A percentile compares a stretch with the other conserved stretches of the same genome.
Conservation (phyloP, 2,888 invertebrate genomes). For the Taphrorychus bicolor region DNA sequence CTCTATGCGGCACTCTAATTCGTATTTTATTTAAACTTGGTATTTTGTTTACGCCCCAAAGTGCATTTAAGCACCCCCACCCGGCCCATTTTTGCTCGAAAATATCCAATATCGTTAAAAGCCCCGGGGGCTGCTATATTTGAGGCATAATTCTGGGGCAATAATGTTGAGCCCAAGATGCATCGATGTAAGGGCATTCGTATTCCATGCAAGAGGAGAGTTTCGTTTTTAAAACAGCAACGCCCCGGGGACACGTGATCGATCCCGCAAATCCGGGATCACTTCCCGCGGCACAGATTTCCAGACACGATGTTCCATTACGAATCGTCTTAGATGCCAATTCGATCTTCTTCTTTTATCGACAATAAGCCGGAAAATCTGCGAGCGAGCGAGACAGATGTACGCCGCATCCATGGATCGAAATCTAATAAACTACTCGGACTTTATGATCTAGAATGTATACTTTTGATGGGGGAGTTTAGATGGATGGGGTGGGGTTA, state of each 20-base stretch:
- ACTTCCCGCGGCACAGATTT: conserved; percentile 40
- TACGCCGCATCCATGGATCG: conserved; percentile 2
- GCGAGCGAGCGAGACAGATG: conserved; percentile 10
- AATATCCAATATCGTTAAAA: conserved; percentile 22
- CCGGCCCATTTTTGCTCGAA: not conserved
- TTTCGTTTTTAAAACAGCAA: conserved; percentile 35
- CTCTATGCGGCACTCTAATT: not conserved
- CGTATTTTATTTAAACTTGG: not conserved
- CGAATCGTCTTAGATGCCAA: conserved; percentile 36
- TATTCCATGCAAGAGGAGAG: not conserved
- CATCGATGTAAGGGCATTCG: not conserved
- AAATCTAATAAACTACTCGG: conserved; percentile 31
- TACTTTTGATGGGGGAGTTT: not conserved
- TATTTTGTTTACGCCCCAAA: not conserved
- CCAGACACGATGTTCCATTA: conserved; percentile 39
- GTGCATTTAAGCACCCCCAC: not conserved
- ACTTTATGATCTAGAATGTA: conserved; percentile 12
- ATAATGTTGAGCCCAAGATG: conserved; percentile 7
- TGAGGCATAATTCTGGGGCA: not conserved
- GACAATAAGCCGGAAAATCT: conserved; percentile 34
- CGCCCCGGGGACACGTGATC: conserved; percentile 39
- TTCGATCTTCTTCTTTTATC: conserved; percentile 35
- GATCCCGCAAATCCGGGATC: conserved; percentile 37
- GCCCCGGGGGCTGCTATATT: conserved; percentile 13
- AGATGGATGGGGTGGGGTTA: too few relatives aligned